Conservation (phyloP, 2,888 invertebrate species). For the Acanthosoma haemorrhoidale region DNA sequence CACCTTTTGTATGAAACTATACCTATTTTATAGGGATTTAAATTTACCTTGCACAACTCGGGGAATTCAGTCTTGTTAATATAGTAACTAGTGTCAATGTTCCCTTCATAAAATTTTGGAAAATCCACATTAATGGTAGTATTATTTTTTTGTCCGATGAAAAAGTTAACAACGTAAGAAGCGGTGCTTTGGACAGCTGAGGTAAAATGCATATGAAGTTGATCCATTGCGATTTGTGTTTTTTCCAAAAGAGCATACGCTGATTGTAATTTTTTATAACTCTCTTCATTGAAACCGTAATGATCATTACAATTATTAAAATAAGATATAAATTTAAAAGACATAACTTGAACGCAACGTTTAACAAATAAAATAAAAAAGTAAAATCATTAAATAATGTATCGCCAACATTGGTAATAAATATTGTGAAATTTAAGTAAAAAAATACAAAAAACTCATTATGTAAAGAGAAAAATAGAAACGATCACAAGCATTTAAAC, state of each 20-base stretch:
- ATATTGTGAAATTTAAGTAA: too few relatives aligned
- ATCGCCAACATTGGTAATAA: too few relatives aligned
- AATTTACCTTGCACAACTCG: constrained; percentile 19
- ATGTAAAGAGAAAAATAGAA: too few relatives aligned
- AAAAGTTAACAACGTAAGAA: constrained; percentile 44
- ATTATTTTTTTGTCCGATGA: constrained; percentile 11
- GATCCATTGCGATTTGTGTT: constrained; percentile 88
- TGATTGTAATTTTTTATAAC: constrained; percentile 75
- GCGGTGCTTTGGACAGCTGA: constrained; percentile 83
- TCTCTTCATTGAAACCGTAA: constrained; percentile 67
- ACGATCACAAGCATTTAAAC: too few relatives aligned
- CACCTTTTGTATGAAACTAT: too few relatives aligned
- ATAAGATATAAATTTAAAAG: too few relatives aligned
- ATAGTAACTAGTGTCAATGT: background rate
- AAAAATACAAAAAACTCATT: too few relatives aligned
- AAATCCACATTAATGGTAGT: constrained; percentile 27
- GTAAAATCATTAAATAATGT: too few relatives aligned
- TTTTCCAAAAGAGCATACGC: constrained; percentile 88
- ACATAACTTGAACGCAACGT: too few relatives aligned
- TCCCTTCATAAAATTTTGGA: constrained; percentile 30
- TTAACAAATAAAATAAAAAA: too few relatives aligned
- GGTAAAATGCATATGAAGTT: constrained; percentile 90
- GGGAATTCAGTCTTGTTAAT: constrained; percentile 16
- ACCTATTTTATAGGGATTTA: too few relatives aligned
- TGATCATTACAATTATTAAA: too few relatives aligned